A percentile compares a stretch with the other conserved stretches of the same genome.
Conservation (phyloP, 2,113 vertebrate genomes). For the Anarhynchus alexandrinus region DNA sequence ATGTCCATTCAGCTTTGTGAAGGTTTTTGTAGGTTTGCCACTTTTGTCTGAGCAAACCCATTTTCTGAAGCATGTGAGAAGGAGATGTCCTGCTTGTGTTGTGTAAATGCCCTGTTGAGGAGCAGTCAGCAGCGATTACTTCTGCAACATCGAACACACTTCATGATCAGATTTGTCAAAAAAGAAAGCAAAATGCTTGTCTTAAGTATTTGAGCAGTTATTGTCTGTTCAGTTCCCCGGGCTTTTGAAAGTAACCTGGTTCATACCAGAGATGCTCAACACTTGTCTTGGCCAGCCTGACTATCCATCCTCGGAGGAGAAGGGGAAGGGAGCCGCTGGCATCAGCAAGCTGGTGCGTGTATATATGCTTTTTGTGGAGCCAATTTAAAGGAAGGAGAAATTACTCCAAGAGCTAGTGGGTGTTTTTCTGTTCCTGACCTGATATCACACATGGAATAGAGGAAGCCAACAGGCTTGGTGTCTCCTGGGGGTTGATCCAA, state of each 20-base stretch:
- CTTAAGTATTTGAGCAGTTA: not conserved
- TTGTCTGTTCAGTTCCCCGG: not conserved
- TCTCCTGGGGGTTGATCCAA: not conserved
- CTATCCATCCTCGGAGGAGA: not conserved
- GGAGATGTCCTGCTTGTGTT: not conserved
- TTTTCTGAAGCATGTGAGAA: not conserved
- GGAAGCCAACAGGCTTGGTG: not conserved
- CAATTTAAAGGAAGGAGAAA: not conserved
- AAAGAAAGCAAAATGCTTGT: not conserved
- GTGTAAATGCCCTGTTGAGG: not conserved
- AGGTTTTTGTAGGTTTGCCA: not conserved
- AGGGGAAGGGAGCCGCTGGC: not conserved
- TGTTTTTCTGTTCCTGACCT: not conserved
- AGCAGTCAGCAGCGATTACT: not conserved
- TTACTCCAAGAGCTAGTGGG: not conserved
- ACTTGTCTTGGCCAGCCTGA: not conserved
- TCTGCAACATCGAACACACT: not conserved
- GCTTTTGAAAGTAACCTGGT: not conserved
- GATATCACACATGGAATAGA: not conserved
- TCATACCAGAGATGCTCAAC: not conserved
- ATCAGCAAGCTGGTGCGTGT: not conserved
- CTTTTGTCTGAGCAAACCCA: not conserved
- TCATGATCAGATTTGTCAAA: not conserved
- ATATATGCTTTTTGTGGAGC: not conserved
- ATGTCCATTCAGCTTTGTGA: not conserved